Evolutionary conservation across 64 coral and sea anemone genomes (phyloP).

Genomic region (Pachyseris speciosa): DNA sequence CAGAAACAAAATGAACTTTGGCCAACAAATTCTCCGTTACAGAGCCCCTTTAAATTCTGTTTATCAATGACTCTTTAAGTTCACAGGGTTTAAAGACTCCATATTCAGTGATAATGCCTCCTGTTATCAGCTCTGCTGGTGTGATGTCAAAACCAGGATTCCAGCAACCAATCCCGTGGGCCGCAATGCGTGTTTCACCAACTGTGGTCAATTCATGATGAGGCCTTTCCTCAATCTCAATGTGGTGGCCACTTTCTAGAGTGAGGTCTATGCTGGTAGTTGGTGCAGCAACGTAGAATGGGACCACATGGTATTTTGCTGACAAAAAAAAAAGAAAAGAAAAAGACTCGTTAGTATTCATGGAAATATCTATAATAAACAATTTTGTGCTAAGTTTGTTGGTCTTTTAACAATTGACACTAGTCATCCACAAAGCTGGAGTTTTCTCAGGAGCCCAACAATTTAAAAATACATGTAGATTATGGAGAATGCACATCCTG

Average conservation of each 20-base stretch:
- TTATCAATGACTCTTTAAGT: slow-evolving; percentile 39
- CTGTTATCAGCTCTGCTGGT: slow-evolving; percentile 89
- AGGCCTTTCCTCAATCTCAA: slow-evolving; percentile 92
- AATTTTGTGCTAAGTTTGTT: no score
- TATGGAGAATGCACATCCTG: no score
- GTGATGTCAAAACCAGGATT: slow-evolving; percentile 99
- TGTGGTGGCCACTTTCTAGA: slow-evolving; percentile 67
- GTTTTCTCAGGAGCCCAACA: no score
- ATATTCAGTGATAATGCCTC: slow-evolving; percentile 96
- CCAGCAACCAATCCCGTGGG: slow-evolving; percentile 84
- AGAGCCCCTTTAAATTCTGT: neutral
- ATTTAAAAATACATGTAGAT: no score
- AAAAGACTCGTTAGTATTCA: neutral
- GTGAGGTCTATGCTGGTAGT: slow-evolving; percentile 83
- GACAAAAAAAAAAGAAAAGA: slow-evolving; percentile 1
- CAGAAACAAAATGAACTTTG: neutral
- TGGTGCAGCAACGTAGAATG: slow-evolving; percentile 96
- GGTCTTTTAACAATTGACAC: no score
- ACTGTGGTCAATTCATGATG: slow-evolving; percentile 69
- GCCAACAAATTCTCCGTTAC: neutral
- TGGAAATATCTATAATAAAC: no score
- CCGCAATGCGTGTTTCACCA: slow-evolving; percentile 69
- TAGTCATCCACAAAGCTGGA: no score
- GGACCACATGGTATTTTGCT: slow-evolving; percentile 92
- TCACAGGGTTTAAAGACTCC: slow-evolving; percentile 87